Evolutionary conservation across 2,113 vertebrate genomes (phyloP).

Genomic region (Taxidea taxus): DNA sequence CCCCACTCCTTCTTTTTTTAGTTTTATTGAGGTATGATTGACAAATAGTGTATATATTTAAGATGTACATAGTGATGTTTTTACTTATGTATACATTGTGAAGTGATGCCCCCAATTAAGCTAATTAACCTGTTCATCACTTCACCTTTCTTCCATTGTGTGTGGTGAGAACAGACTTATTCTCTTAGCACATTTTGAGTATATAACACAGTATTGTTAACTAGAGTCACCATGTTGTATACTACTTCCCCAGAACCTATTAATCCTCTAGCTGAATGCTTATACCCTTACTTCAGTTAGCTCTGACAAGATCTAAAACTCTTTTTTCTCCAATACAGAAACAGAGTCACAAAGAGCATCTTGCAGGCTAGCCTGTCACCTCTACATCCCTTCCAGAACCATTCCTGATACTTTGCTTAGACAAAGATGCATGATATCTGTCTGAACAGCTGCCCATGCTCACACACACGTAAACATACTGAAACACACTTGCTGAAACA

Average conservation of each 20-base stretch:
- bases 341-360: background rate
- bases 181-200: background rate
- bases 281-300: background rate
- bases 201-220: background rate
- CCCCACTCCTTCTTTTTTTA: background rate
- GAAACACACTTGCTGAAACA: background rate
- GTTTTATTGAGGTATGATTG: background rate
- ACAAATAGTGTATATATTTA: background rate
- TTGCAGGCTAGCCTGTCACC: background rate
- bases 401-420: background rate
- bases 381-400: background rate
- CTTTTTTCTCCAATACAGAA: background rate
- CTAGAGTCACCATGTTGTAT: background rate
- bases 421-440: background rate
- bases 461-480: background rate
- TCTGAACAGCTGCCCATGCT: background rate
- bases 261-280: background rate
- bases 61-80: background rate
- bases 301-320: background rate
- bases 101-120: background rate
- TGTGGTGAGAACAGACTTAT: background rate
- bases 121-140: background rate
- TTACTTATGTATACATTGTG: background rate
- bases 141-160: background rate
- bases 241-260: background rate